A percentile compares a stretch with the other conserved stretches of the same genome.
Conservation (phyloP, 1,140 invertebrate genomes). For the Lutraria rhynchaena region DNA sequence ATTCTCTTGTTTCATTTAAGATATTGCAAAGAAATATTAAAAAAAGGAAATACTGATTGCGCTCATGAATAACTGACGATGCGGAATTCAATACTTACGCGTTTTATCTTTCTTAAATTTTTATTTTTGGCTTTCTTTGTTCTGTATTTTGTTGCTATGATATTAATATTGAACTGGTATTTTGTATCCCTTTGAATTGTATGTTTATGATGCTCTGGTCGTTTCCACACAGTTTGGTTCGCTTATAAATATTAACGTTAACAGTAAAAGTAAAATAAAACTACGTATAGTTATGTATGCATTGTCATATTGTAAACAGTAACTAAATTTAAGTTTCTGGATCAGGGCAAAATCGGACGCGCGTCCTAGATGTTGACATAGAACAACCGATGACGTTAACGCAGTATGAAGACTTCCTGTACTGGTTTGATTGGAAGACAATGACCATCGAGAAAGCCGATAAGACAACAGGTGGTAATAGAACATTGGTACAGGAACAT, state of each 20-base stretch:
- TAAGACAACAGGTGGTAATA: constrained; percentile 83
- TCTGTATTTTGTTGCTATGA: too few relatives aligned
- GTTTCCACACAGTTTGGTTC: not conserved
- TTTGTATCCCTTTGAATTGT: too few relatives aligned
- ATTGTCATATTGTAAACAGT: not conserved
- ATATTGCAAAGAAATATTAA: too few relatives aligned
- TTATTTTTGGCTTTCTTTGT: too few relatives aligned
- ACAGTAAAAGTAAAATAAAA: not conserved
- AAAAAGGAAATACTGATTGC: too few relatives aligned
- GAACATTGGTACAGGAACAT: constrained; percentile 85
- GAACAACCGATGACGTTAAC: constrained; percentile 85
- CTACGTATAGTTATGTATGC: not conserved
- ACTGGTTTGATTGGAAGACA: constrained; percentile 82
- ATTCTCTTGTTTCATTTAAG: too few relatives aligned
- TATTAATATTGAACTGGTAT: too few relatives aligned
- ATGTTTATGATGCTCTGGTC: too few relatives aligned
- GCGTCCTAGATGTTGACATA: constrained; percentile 67
- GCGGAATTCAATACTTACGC: too few relatives aligned
- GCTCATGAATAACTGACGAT: too few relatives aligned
- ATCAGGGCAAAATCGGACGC: constrained; percentile 66
- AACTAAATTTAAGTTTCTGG: not conserved
- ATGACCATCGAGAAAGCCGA: constrained; percentile 78
- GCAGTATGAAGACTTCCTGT: constrained; percentile 86
- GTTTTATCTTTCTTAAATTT: too few relatives aligned
- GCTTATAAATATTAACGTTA: not conserved